Conservation (phyloP, 1,140 invertebrate species). For the Cyclargus thomasi region DNA sequence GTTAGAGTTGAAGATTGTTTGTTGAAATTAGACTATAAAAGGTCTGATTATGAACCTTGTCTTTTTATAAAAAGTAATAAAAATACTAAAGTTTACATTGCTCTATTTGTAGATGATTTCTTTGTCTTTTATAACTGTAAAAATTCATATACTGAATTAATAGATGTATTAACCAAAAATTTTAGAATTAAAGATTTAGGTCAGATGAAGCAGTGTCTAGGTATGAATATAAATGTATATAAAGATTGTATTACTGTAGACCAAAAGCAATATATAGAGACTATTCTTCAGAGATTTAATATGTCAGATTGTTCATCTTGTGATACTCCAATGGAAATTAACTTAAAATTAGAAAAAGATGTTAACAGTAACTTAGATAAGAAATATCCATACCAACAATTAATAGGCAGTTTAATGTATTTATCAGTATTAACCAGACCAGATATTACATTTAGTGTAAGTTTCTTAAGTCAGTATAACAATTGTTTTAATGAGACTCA, state of each 20-base stretch:
- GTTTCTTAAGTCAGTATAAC: slow-evolving; percentile 27
- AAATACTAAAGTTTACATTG: slow-evolving; percentile 20
- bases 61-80: slow-evolving; percentile 22
- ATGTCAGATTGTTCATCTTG: slow-evolving; percentile 24
- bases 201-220: slow-evolving; percentile 23
- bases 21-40: slow-evolving; percentile 19
- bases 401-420: slow-evolving; percentile 26
- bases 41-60: slow-evolving; percentile 24
- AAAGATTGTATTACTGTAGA: slow-evolving; percentile 18
- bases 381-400: slow-evolving; percentile 17
- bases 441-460: slow-evolving; percentile 22
- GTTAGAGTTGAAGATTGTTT: slow-evolving; percentile 22
- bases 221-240: slow-evolving; percentile 23
- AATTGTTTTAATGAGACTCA: slow-evolving; percentile 23
- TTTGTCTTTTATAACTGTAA: slow-evolving; percentile 26
- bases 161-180: slow-evolving; percentile 2
- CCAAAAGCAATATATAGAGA: slow-evolving; percentile 15
- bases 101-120: slow-evolving; percentile 29
- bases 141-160: slow-evolving; percentile 19
- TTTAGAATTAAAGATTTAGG: slow-evolving; percentile 32
- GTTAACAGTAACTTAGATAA: neutral
- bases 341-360: slow-evolving; percentile 19
- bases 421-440: slow-evolving; percentile 23
- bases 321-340: slow-evolving; percentile 26
- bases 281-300: slow-evolving; percentile 23